Conservation (phyloP, 2,113 vertebrate species). For the Takifugu bimaculatus region DNA sequence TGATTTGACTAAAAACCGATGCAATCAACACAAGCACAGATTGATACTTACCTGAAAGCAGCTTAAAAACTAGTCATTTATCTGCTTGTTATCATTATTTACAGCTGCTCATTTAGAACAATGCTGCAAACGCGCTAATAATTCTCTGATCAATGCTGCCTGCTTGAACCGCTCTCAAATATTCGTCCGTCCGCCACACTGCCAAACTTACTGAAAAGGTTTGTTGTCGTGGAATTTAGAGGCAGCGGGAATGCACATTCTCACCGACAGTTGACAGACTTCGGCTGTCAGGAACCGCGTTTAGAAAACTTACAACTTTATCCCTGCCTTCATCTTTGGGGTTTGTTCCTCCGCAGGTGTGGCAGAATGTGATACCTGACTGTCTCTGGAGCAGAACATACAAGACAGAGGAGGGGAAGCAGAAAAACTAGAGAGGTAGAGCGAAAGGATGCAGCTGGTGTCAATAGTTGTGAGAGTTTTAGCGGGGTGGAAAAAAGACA, state of each 20-base stretch:
- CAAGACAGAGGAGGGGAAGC: conserved; percentile 25
- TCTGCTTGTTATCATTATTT: too few species aligned
- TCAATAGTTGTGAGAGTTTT: conserved; percentile 37
- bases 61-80: too few species aligned
- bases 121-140: too few species aligned
- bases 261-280: neutral
- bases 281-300: neutral
- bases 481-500: conserved; percentile 10
- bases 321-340: neutral
- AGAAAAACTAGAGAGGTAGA: conserved; percentile 21
- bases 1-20: too few species aligned
- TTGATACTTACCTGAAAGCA: too few species aligned
- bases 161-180: too few species aligned
- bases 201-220: conserved; percentile 12
- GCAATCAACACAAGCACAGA: too few species aligned
- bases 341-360: neutral
- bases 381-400: conserved; percentile 26
- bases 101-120: too few species aligned
- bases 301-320: neutral
- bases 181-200: neutral
- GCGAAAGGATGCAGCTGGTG: conserved; percentile 25
- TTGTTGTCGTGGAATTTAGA: conserved; percentile 22
- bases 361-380: conserved; percentile 25
- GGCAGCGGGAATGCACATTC: conserved; percentile 3
- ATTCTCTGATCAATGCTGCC: too few species aligned